Evolutionary conservation across 2,113 vertebrate species (phyloP), one percentile per base, ranked within the genome.

Genomic region (Myotis yumanensis): DNA sequence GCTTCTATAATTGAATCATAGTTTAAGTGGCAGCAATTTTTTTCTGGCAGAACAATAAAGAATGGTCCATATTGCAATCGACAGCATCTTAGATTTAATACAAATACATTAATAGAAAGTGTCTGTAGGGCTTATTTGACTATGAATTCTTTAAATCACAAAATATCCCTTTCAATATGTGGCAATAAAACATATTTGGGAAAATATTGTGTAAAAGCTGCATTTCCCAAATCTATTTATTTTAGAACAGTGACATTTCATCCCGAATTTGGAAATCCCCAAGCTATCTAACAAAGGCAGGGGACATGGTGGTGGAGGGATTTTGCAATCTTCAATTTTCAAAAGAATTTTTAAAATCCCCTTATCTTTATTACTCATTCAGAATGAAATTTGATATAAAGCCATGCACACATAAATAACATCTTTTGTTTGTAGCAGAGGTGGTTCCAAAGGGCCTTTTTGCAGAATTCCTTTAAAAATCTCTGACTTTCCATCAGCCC

Each of bases 221-320:
- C 30, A 69, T 95, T 94, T 91, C 25, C 30, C 15, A 71, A 75
- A 86, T 93, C 62, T 85, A 37, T 92, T 90, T 96, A 57, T 90
- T 94, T 89, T 37, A 51, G 40, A 84, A 46, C 30, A 89, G 2
- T 77, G 62, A 91, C 8, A 80, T 57, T 92, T 91, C 28, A 80
- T 87, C 25, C 43, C 37, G 22, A 64, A 89, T 87, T 90, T 96
- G 71, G 91, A 96, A 97, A 92, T 83, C 30, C 71, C 32, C 89
- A 81, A 87, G 22, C 18, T 64, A n/a, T 80, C 76, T 40, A 64
- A 20, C 35, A 75, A 75, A 80, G 62, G 8, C 37, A 93, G 69
- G 12, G 17, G 51, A 88, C 9, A 51, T 23, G 3, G 15, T 6
- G 25, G 11, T 46, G 11, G 66, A 66, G 40, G 16, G 48, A 90